phyloP scores from a whole-genome alignment of 1,140 invertebrate genomes.

The Drosophila arizonae region DNA sequence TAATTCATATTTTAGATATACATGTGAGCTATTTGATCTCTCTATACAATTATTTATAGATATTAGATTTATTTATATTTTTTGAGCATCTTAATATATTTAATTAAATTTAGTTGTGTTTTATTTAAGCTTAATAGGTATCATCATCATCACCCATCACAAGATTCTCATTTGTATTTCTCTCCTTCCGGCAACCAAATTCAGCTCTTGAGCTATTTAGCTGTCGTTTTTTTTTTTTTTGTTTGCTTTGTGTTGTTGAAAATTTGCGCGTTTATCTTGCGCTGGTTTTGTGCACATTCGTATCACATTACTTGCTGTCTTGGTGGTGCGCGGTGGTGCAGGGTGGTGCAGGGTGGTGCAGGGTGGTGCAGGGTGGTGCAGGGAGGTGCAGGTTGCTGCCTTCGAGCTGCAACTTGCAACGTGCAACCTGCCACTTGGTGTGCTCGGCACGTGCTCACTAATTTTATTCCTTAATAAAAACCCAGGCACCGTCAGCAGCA shows the following conservation, averaged over 20 bases:
- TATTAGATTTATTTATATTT: too few relatives aligned
- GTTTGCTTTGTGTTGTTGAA: slow-evolving; percentile 30
- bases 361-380: not conserved
- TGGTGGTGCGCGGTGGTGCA: slow-evolving; percentile 16
- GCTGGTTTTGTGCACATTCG: slow-evolving; percentile 65
- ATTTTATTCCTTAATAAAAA: slow-evolving; percentile 81
- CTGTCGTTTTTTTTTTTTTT: slow-evolving; percentile 27
- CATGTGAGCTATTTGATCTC: too few relatives aligned
- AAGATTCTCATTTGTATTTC: slow-evolving; percentile 6
- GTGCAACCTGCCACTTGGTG: slow-evolving; percentile 46
- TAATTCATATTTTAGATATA: too few relatives aligned
- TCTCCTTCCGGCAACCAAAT: slow-evolving; percentile 24
- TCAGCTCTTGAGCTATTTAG: slow-evolving; percentile 39
- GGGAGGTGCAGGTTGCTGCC: slow-evolving; percentile 3
- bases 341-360: slow-evolving; percentile 15
- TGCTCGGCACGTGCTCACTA: slow-evolving; percentile 76
- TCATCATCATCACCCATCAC: too few relatives aligned
- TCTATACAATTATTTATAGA: too few relatives aligned
- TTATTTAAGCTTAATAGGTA: too few relatives aligned
- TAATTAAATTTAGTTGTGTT: too few relatives aligned
- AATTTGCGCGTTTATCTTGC: slow-evolving; percentile 67
- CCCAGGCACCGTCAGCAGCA: slow-evolving; percentile 41
- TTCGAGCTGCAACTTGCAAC: slow-evolving; percentile 12
- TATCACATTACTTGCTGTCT: slow-evolving; percentile 58
- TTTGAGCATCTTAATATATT: too few relatives aligned